These are phyloP conservation scores for Alouatta caraya DNA, from an alignment of 2,797 vertebrate genomes.

Conservation along the genomic window DNA sequence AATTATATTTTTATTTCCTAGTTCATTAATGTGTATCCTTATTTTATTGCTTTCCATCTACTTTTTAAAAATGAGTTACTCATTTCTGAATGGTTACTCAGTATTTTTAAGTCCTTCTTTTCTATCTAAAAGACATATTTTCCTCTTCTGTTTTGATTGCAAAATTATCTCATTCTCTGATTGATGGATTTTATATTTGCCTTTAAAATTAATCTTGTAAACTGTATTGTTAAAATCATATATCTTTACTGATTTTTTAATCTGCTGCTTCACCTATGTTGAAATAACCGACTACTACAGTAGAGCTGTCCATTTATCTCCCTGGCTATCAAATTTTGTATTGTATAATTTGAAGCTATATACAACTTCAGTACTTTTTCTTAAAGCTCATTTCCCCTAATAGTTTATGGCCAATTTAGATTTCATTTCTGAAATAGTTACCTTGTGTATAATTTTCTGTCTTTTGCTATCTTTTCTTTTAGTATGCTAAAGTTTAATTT, in stretches of 20 bases:
- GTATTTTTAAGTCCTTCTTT: background rate
- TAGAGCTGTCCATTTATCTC: background rate
- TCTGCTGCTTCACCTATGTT: background rate
- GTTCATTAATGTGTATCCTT: background rate
- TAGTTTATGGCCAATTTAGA: background rate
- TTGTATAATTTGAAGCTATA: background rate
- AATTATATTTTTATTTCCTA: background rate
- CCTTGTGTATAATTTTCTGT: background rate
- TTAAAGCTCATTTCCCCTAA: background rate
- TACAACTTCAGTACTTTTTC: background rate
- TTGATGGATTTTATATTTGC: background rate
- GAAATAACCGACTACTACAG: background rate
- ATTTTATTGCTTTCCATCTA: background rate
- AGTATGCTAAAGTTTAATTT: background rate
- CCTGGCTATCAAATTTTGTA: background rate
- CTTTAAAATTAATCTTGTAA: background rate
- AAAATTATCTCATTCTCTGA: background rate
- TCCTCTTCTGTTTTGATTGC: background rate
- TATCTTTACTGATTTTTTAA: background rate
- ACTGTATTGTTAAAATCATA: background rate
- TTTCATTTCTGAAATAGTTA: background rate
- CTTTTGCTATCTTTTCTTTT: background rate
- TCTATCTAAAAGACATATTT: background rate
- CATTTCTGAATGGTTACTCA: background rate
- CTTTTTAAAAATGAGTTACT: background rate